Conservation (phyloP, 92 coral and sea anemone species). For the Montipora capitata region DNA sequence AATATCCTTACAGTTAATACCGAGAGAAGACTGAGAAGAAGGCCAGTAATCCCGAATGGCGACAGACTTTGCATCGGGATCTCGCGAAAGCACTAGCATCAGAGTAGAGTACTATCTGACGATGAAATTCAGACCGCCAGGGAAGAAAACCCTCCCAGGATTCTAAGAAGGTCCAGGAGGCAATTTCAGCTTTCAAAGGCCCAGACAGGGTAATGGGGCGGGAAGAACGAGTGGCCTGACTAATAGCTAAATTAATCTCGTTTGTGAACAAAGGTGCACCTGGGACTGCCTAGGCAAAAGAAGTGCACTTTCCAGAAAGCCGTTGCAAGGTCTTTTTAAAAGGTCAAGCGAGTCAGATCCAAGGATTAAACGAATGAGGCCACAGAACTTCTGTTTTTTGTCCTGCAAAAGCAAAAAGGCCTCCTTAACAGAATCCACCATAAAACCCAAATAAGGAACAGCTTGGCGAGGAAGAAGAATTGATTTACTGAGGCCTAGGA, state of each 20-base stretch:
- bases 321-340: constrained; percentile 40
- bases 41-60: constrained; percentile 45
- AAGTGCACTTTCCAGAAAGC: constrained; percentile 59
- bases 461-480: constrained; percentile 26
- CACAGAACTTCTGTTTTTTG: constrained; percentile 38
- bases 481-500: constrained; percentile 29
- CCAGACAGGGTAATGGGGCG: constrained; percentile 34
- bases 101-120: constrained; percentile 38
- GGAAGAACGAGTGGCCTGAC: neutral
- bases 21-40: constrained; percentile 8
- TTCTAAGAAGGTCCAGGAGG: constrained; percentile 54
- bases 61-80: neutral
- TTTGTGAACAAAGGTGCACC: constrained; percentile 54
- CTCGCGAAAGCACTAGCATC: neutral
- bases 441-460: constrained; percentile 45
- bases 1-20: constrained; percentile 25
- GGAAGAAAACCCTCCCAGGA: constrained; percentile 54
- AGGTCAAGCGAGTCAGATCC: constrained; percentile 30
- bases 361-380: constrained; percentile 26
- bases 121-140: constrained; percentile 46
- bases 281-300: constrained; percentile 50
- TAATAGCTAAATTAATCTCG: constrained; percentile 60
- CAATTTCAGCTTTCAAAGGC: constrained; percentile 30
- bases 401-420: constrained; percentile 33
- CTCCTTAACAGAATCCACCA: constrained; percentile 44